Evolutionary conservation across 2,888 invertebrate species (phyloP).

Genomic region (Teinopalpus imperialis): DNA sequence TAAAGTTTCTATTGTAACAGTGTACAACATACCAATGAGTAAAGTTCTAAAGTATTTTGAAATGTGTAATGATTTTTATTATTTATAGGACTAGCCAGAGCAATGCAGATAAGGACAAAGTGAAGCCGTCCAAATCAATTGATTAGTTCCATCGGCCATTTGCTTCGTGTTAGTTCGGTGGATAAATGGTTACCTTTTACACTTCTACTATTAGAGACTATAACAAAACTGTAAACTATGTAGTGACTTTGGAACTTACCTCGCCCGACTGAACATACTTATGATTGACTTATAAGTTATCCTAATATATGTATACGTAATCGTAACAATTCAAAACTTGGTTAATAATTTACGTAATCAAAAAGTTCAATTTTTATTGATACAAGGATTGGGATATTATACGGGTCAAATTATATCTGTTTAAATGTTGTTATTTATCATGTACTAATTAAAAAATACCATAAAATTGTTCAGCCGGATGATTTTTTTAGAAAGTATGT

Average conservation of each 20-base stretch:
- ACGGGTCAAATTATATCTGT: too few relatives aligned
- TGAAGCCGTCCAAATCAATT: slow-evolving; percentile 77
- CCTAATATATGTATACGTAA: too few relatives aligned
- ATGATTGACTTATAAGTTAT: slow-evolving; percentile 13
- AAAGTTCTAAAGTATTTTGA: too few relatives aligned
- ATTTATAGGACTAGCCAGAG: slow-evolving; percentile 65
- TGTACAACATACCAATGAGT: too few relatives aligned
- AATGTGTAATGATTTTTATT: too few relatives aligned
- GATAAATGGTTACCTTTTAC: slow-evolving; percentile 41
- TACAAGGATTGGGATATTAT: too few relatives aligned
- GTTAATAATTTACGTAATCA: too few relatives aligned
- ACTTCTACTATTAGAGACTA: slow-evolving; percentile 53
- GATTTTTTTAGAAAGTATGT: slow-evolving; percentile 34
- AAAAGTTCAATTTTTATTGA: too few relatives aligned
- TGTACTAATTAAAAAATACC: too few relatives aligned
- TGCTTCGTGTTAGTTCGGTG: slow-evolving; percentile 37
- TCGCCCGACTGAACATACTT: slow-evolving; percentile 38
- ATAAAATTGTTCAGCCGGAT: slow-evolving; percentile 32
- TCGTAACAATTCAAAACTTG: too few relatives aligned
- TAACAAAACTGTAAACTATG: slow-evolving; percentile 6
- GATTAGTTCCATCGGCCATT: slow-evolving; percentile 46
- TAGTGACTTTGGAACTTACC: slow-evolving; percentile 36
- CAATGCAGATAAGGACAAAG: slow-evolving; percentile 65
- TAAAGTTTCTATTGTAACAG: too few relatives aligned
- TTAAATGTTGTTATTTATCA: too few relatives aligned